These are phyloP conservation scores for Diarsia dahlii DNA, from an alignment of 2,888 invertebrate species.

Conservation along the genomic window DNA sequence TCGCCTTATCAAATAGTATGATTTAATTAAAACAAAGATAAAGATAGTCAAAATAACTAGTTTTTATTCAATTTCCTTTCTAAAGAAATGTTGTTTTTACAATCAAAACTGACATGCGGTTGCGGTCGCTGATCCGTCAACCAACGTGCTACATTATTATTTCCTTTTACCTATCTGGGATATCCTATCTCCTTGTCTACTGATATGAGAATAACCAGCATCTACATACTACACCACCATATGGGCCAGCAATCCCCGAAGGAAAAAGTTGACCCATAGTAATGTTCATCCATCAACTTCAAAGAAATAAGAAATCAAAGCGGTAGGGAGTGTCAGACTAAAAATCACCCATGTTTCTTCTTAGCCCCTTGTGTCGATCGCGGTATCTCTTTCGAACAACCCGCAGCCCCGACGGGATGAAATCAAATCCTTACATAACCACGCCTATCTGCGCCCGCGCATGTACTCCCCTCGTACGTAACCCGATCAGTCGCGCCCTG, in stretches of 20 bases:
- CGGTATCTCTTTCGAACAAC: too few species aligned
- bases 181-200: too few species aligned
- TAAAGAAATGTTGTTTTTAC: neutral
- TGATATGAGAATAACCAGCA: neutral
- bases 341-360: too few species aligned
- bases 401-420: too few species aligned
- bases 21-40: neutral
- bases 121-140: neutral
- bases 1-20: neutral
- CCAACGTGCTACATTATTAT: neutral
- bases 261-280: neutral
- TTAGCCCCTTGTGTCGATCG: too few species aligned
- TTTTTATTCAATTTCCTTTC: neutral
- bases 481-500: slow-evolving; percentile 78
- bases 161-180: neutral
- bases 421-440: too few species aligned
- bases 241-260: too few species aligned
- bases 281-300: neutral
- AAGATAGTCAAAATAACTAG: neutral
- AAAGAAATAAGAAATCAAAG: neutral
- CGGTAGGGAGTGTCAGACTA: too few species aligned
- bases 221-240: too few species aligned
- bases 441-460: slow-evolving; percentile 59
- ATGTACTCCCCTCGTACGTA: slow-evolving; percentile 75
- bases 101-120: neutral